Evolutionary conservation across 2,113 vertebrate genomes (phyloP).

Genomic region (Geothlypis trichas): DNA sequence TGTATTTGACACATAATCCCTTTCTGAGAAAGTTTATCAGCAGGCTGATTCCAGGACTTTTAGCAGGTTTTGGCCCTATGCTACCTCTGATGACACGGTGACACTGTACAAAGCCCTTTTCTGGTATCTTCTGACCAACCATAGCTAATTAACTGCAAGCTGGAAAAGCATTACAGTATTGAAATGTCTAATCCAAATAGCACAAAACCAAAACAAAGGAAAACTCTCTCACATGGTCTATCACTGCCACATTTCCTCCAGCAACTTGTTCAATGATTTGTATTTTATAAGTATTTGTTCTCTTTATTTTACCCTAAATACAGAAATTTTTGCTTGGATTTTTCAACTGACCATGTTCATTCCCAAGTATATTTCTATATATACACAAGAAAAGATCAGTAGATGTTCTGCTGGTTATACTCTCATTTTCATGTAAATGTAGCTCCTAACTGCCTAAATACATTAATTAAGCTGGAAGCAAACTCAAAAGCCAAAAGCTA

Average conservation of each 20-base stretch:
- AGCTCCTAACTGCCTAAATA: neutral
- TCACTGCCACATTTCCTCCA: neutral
- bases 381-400: neutral
- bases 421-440: slow-evolving; percentile 41
- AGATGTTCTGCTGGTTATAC: neutral
- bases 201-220: neutral
- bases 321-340: neutral
- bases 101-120: neutral
- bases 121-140: neutral
- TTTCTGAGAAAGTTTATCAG: slow-evolving; percentile 18
- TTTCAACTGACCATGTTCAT: neutral
- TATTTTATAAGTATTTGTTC: neutral
- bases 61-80: neutral
- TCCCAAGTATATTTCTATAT: neutral
- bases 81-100: neutral
- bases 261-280: neutral
- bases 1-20: neutral
- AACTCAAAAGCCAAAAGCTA: slow-evolving; percentile 36
- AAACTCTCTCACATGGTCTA: neutral
- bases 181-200: neutral
- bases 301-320: neutral
- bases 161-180: neutral
- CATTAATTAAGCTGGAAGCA: slow-evolving; percentile 35
- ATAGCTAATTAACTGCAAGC: neutral
- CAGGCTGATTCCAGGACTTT: neutral